Evolutionary conservation across 2,113 vertebrate species (phyloP), one percentile per base, ranked within the genome.

Genomic region (Scopus umbretta): DNA sequence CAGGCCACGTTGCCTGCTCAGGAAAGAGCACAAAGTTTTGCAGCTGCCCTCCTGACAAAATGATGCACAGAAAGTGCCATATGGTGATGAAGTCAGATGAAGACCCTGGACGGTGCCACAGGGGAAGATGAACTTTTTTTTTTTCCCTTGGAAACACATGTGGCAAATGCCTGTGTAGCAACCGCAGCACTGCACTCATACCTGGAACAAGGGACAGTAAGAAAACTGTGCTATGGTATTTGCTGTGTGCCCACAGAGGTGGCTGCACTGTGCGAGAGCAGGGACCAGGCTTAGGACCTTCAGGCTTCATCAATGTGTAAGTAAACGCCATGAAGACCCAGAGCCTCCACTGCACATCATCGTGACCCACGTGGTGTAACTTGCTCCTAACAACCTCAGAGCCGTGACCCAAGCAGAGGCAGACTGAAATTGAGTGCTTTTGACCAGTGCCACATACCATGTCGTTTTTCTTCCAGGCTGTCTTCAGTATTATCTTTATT

Each of bases 181-280:
- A 6, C 30, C 0, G 4, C 0, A 0, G 12, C 45, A 61, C 3
- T 30, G 20, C 4, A 7, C 10, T 61, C 16, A 10, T n/a, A 3
- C 26, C 22, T 34, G 61, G 61, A 16, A 17, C 34, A 47, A 25
- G 6, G 8, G 10, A 6, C 4, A 29, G 55, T 23, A 40, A 32
- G 27, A 59, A 86, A 58, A 72, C 5, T 2, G 1, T 16, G 10
- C 19, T 43, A 13, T 40, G 38, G 18, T 55, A 14, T 70, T 83
- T 67, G 8, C 56, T 71, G 18, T 30, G 14, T 22, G 13, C 14
- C 27, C 7, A 2, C 0, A 0, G 43, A 67, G 14, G 30, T 34
- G 36, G 15, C 26, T 73, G 40, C 15, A 10, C 10, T 0, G 1
- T n/a, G 36, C 1, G 1, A 59, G 15, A 68, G 38, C 16, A 25